These are phyloP conservation scores for Leptinotarsa undecemlineata DNA, from an alignment of 1,140 invertebrate species.

Conservation along the genomic window DNA sequence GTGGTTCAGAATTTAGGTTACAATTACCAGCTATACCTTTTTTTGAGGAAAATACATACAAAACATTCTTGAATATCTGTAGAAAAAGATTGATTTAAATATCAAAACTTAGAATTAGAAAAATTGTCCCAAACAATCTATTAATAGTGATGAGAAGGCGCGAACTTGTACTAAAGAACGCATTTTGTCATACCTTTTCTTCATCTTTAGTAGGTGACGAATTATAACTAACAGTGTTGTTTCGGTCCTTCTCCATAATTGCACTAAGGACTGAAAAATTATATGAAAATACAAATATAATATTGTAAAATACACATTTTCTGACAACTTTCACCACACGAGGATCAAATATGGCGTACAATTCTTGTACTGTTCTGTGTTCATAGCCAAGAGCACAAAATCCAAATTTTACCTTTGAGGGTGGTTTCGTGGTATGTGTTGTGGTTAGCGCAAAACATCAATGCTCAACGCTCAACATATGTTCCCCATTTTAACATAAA, in stretches of 20 bases:
- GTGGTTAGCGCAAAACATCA: too few relatives aligned
- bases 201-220: slow-evolving; percentile 33
- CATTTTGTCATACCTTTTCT: slow-evolving; percentile 42
- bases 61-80: too few relatives aligned
- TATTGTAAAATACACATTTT: slow-evolving; percentile 42
- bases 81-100: not conserved
- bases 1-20: slow-evolving; percentile 9
- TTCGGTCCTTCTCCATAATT: slow-evolving; percentile 45
- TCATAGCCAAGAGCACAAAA: not conserved
- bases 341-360: slow-evolving; percentile 45
- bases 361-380: not conserved
- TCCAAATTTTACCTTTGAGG: not conserved
- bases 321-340: slow-evolving; percentile 48
- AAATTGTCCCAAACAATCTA: slow-evolving; percentile 35
- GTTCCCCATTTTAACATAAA: too few relatives aligned
- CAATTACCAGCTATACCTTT: not conserved
- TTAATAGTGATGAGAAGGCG: slow-evolving; percentile 48
- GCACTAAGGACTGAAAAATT: slow-evolving; percentile 36
- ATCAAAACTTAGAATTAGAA: slow-evolving; percentile 14
- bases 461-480: too few relatives aligned
- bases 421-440: not conserved
- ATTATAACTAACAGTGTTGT: slow-evolving; percentile 37
- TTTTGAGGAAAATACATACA: not conserved
- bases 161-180: slow-evolving; percentile 44
- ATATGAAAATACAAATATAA: slow-evolving; percentile 29